These are phyloP conservation scores for Drosophila stalkeri DNA, from an alignment of 2,888 invertebrate species.

Conservation along the genomic window DNA sequence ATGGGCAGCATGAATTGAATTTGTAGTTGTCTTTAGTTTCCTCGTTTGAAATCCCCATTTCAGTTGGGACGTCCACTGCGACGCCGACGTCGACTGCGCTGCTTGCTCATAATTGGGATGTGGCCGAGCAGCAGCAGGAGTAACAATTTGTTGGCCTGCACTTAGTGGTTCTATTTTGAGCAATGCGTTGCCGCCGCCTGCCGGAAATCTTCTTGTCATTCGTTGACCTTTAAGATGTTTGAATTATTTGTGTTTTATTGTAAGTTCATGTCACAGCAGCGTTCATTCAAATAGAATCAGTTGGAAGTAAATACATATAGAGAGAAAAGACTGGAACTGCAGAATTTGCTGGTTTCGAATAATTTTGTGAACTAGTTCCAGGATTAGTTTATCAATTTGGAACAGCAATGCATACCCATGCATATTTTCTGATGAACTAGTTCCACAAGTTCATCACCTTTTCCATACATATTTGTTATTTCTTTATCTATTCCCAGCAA, in stretches of 20 bases:
- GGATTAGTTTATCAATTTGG: background rate
- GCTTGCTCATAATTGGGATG: slow-evolving; percentile 68
- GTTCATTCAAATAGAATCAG: slow-evolving; percentile 14
- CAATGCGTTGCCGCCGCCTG: slow-evolving; percentile 55
- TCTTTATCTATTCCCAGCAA: background rate
- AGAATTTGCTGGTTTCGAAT: background rate
- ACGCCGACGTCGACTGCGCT: slow-evolving; percentile 32
- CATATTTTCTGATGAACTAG: background rate
- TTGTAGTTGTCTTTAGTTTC: slow-evolving; percentile 46
- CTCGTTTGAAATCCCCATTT: slow-evolving; percentile 38
- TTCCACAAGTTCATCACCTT: background rate
- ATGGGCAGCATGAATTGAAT: slow-evolving; percentile 54
- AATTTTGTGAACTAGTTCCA: slow-evolving; percentile 3
- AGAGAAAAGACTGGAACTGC: background rate
- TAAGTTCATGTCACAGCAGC: slow-evolving; percentile 31
- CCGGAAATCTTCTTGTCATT: slow-evolving; percentile 77
- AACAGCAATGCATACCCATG: background rate
- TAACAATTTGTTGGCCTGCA: slow-evolving; percentile 68
- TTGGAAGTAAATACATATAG: background rate
- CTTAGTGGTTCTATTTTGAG: slow-evolving; percentile 65
- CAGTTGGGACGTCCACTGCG: slow-evolving; percentile 5
- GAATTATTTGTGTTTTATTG: slow-evolving; percentile 15
- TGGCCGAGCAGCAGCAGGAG: slow-evolving; percentile 59
- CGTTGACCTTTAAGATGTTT: slow-evolving; percentile 71
- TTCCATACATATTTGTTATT: background rate